Evolutionary conservation across 2,888 invertebrate genomes (phyloP).

Genomic region (Eueremaeus valkanovi): DNA sequence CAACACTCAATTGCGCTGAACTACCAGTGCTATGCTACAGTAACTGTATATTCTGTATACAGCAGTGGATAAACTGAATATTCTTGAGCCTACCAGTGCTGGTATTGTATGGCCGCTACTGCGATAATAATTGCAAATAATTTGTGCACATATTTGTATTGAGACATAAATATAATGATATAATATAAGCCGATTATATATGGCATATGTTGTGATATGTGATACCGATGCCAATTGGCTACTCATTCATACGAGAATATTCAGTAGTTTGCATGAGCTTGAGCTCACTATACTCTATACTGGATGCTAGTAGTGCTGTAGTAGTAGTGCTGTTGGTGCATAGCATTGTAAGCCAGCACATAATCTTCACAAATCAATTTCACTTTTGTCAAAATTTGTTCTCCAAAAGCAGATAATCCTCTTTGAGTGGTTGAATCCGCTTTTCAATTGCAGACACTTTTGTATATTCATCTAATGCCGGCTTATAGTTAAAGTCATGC

Average conservation of each 20-base stretch:
- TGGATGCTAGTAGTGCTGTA: background rate
- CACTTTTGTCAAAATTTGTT: constrained; percentile 11
- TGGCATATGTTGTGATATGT: constrained; percentile 27
- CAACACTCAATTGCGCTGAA: background rate
- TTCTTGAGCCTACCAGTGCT: no score
- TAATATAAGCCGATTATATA: constrained; percentile 51
- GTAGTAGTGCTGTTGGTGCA: background rate
- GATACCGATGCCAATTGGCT: constrained; percentile 33
- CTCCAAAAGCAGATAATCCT: constrained; percentile 3
- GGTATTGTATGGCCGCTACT: no score
- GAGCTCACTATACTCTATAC: background rate
- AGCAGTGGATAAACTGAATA: no score
- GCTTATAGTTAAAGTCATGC: background rate
- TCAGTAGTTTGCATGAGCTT: background rate
- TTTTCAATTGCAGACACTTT: background rate
- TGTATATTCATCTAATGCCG: background rate
- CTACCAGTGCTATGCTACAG: no score
- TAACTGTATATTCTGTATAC: no score
- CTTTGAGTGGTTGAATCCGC: constrained; percentile 17
- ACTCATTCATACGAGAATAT: background rate
- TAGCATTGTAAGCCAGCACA: no score
- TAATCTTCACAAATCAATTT: background rate
- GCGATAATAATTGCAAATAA: constrained; percentile 16
- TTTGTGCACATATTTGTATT: constrained; percentile 20
- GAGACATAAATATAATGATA: constrained; percentile 27